Evolutionary conservation across 2,113 vertebrate species (phyloP).

Genomic region (Lepisosteus oculatus): DNA sequence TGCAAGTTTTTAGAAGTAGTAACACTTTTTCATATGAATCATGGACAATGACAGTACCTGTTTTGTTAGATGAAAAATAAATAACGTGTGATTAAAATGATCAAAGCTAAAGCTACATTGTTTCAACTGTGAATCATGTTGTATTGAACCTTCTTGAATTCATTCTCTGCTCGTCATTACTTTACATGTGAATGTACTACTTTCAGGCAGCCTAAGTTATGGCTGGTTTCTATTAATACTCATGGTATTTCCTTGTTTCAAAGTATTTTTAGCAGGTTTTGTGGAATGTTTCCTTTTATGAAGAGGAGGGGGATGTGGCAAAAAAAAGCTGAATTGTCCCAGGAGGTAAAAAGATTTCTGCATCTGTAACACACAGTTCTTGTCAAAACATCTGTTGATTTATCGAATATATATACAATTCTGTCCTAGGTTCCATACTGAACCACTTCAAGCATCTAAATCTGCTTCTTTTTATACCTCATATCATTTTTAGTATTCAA

Average conservation of each 20-base stretch:
- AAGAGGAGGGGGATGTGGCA: not conserved
- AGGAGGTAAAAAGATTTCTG: not conserved
- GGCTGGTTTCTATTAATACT: slow-evolving; percentile 45
- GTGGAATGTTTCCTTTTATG: slow-evolving; percentile 1
- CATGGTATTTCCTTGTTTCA: slow-evolving; percentile 17
- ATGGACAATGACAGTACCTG: no score
- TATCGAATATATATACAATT: no score
- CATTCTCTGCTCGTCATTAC: not conserved
- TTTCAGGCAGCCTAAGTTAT: slow-evolving; percentile 38
- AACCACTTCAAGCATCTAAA: no score
- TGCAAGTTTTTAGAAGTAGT: no score
- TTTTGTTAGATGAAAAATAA: no score
- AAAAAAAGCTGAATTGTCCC: not conserved
- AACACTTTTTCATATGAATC: no score
- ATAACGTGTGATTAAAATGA: not conserved
- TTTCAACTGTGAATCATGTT: not conserved
- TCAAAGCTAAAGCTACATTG: not conserved
- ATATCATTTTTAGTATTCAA: no score
- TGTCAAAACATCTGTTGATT: not conserved
- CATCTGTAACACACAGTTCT: not conserved
- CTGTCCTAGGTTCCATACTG: no score
- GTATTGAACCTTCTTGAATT: not conserved
- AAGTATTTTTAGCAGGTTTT: slow-evolving; percentile 15
- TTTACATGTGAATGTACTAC: slow-evolving; percentile 28
- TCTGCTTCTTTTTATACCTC: no score